Conservation (phyloP, 2,797 vertebrate species). For the Pangasius djambal region DNA sequence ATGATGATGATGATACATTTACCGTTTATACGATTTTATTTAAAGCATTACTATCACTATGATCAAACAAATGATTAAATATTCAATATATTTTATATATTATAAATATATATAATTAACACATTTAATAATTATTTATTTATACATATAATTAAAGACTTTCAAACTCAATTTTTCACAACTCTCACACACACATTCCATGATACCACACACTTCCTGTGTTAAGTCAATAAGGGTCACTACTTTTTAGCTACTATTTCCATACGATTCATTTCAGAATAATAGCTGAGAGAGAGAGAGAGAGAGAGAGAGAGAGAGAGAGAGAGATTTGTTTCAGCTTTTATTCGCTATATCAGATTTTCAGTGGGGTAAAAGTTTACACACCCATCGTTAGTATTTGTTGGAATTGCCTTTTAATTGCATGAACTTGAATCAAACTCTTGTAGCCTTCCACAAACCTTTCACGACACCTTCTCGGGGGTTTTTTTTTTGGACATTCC, state of each 20-base stretch:
- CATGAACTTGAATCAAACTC: background rate
- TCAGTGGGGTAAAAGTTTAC: background rate
- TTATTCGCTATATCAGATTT: background rate
- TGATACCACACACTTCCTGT: background rate
- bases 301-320: too few relatives aligned
- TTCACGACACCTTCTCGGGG: background rate
- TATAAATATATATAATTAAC: background rate
- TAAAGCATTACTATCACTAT: background rate
- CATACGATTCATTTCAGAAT: background rate
- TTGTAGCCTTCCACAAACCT: background rate
- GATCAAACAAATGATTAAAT: background rate
- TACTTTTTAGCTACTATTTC: background rate
- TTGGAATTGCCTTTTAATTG: background rate
- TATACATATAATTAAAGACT: background rate
- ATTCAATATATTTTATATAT: background rate
- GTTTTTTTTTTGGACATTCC: background rate
- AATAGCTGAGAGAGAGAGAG: background rate
- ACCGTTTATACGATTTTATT: background rate
- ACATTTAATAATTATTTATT: background rate
- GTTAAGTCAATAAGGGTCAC: background rate
- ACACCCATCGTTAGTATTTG: background rate
- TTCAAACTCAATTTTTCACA: background rate
- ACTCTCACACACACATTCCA: background rate
- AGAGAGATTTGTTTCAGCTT: background rate
- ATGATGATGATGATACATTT: background rate